These are phyloP conservation scores for Macropis europaea DNA, from an alignment of 2,888 invertebrate genomes.

Conservation along the genomic window DNA sequence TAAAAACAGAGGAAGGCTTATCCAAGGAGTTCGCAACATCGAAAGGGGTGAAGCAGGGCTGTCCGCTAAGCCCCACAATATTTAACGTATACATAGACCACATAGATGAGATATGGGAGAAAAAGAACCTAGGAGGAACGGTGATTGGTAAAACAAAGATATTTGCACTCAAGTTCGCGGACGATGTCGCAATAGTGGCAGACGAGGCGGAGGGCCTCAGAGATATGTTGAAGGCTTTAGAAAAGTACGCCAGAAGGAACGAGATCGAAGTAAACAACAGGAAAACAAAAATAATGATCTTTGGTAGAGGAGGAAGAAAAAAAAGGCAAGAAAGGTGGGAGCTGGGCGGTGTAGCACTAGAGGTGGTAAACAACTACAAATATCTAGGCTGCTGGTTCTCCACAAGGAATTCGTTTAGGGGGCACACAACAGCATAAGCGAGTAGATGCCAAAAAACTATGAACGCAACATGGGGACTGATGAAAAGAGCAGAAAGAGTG, in stretches of 20 bases:
- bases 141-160: not conserved
- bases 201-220: not conserved
- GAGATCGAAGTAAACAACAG: not conserved
- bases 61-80: no score
- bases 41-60: not conserved
- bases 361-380: no score
- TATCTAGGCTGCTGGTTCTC: no score
- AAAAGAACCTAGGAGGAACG: not conserved
- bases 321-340: no score
- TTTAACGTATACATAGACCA: no score
- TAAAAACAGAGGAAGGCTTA: not conserved
- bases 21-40: not conserved
- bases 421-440: no score
- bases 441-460: no score
- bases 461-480: no score
- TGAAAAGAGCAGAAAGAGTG: no score
- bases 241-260: not conserved
- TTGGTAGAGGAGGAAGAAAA: not conserved
- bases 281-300: no score
- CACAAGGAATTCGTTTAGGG: no score
- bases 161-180: not conserved
- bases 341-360: no score
- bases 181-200: not conserved
- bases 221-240: not conserved
- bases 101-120: not conserved